Conservation (phyloP, 2,113 vertebrate species). For the Recurvirostra avosetta region DNA sequence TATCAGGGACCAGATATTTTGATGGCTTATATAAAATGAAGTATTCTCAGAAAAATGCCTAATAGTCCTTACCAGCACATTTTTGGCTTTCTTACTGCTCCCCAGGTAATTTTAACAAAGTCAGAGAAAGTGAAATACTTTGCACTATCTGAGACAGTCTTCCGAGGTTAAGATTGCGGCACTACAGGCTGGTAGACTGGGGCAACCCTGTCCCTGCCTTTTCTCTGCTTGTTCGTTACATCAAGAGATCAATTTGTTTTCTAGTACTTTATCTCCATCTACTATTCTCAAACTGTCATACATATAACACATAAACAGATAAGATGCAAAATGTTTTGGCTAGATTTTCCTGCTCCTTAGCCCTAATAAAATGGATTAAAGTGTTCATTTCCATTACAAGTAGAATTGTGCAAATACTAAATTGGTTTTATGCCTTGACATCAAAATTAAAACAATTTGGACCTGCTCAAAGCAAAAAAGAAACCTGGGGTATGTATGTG, state of each 20-base stretch:
- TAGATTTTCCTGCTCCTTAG: not conserved
- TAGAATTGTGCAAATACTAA: not conserved
- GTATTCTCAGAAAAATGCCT: not conserved
- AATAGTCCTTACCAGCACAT: not conserved
- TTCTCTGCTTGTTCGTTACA: not conserved
- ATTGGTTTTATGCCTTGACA: not conserved
- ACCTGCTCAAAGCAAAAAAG: not conserved
- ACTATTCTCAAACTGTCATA: not conserved
- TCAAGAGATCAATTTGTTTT: not conserved
- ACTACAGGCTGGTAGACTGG: not conserved
- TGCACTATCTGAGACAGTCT: not conserved
- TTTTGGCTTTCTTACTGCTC: not conserved
- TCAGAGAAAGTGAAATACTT: not conserved
- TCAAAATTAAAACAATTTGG: not conserved
- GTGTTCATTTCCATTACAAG: not conserved
- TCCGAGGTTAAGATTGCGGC: not conserved
- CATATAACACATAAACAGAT: not conserved
- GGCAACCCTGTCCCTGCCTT: not conserved
- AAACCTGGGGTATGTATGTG: accelerated
- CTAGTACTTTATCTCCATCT: not conserved
- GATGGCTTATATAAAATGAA: not conserved
- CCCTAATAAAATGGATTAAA: not conserved
- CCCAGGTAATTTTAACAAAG: not conserved
- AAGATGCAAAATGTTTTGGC: not conserved
- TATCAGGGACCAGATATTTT: not conserved